These are phyloP conservation scores for Thalassaphorura encarpata DNA, from an alignment of 1,140 invertebrate species.

Conservation along the genomic window DNA sequence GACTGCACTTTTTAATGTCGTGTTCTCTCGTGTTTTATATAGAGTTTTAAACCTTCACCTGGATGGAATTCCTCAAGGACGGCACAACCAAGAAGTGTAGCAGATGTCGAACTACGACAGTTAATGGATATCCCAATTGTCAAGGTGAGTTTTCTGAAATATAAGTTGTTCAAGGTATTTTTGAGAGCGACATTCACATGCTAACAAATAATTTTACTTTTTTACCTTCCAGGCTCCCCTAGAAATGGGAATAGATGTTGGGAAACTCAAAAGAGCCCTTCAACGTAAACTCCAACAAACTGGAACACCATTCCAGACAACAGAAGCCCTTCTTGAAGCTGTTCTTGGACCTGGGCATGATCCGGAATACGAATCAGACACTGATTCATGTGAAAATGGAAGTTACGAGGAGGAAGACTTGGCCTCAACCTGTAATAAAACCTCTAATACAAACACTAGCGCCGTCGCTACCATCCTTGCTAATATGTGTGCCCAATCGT, in stretches of 20 bases:
- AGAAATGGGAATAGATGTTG: slow-evolving; percentile 55
- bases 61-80: too few relatives aligned
- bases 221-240: slow-evolving; percentile 46
- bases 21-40: too few relatives aligned
- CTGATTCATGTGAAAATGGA: too few relatives aligned
- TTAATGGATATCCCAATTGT: slow-evolving; percentile 22
- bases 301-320: slow-evolving; percentile 47
- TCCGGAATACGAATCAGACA: slow-evolving; percentile 40
- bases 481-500: too few relatives aligned
- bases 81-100: too few relatives aligned
- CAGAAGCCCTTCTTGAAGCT: slow-evolving; percentile 57
- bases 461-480: too few relatives aligned
- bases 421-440: too few relatives aligned
- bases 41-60: too few relatives aligned
- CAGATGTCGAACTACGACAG: slow-evolving; percentile 20
- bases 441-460: too few relatives aligned
- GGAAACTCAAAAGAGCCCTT: slow-evolving; percentile 53
- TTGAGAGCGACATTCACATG: not conserved
- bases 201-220: too few relatives aligned
- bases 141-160: slow-evolving; percentile 7
- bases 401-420: too few relatives aligned
- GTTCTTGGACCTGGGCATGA: slow-evolving; percentile 51
- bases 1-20: too few relatives aligned
- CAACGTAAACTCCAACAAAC: slow-evolving; percentile 46
- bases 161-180: not conserved